Evolutionary conservation across 2,797 vertebrate species (phyloP), one percentile per base, ranked within the genome.

Genomic region (Falco cherrug): DNA sequence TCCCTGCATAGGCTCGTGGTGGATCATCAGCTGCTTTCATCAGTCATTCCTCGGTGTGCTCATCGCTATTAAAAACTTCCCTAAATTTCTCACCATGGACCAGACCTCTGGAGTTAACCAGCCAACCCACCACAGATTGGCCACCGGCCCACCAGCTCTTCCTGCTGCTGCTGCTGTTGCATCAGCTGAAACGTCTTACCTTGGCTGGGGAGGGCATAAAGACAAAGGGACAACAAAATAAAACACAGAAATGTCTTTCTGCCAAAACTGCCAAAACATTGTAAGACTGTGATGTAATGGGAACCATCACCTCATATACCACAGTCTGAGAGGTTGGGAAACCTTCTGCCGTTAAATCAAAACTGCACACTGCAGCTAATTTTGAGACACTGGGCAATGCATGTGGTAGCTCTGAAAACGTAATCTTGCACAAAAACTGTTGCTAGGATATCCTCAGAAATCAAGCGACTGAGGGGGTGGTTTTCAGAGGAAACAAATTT

Each of bases 391-490:
- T 54, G 76, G 74, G 54, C 83, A 45, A 89, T 16, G 43, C n/a
- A 47, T 19, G 75, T 81, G 76, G 77, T 31, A 5, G 56, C 85
- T 78, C 95, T 93, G 96, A 94, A 96, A 95, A 89, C 41, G 91
- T 41, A 91, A 54, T 48, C 84, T 73, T 20, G 4, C 60, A 79
- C 76, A 88, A 90, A 93, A 65, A 39, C 25, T 28, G 39, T 91
- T 95, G 86, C 92, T 89, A 91, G 90, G 89, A 71, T 75, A 84
- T 93, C 56, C 77, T 68, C 83, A 89, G 86, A 96, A 97, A 96
- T 89, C 84, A 87, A 91, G 77, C 74, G 43, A 54, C 48, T 43
- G 77, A 94, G 57, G 65, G 78, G 95, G 67, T 37, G 82, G 70
- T 48, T 94, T 90, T 78, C 89, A 85, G 90, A 91, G 84, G 81